These are phyloP conservation scores for Crotalus viridis DNA, from an alignment of 2,113 vertebrate species.

Conservation along the genomic window DNA sequence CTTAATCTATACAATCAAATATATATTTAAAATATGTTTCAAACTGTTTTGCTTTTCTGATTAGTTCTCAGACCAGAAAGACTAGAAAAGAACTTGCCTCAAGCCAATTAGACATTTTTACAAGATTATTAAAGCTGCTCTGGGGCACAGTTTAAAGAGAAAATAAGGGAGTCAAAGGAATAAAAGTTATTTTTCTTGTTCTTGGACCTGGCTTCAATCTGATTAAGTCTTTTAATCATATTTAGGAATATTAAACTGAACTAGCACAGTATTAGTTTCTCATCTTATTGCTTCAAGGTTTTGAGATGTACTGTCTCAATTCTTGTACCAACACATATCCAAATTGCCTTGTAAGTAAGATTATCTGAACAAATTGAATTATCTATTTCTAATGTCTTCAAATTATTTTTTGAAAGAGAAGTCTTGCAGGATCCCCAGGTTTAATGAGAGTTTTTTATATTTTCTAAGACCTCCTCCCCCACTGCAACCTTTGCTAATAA, in stretches of 20 bases:
- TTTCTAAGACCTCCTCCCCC: neutral
- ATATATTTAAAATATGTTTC: neutral
- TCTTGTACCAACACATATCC: constrained; percentile 52
- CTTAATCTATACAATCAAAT: neutral
- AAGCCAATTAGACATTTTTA: constrained; percentile 26
- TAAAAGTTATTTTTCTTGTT: constrained; percentile 2
- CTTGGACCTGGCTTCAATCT: constrained; percentile 24
- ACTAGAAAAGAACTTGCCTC: constrained; percentile 12
- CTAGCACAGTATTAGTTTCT: constrained; percentile 58
- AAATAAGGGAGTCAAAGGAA: constrained; percentile 10
- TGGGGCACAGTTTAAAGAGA: constrained; percentile 10
- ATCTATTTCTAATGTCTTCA: constrained; percentile 46
- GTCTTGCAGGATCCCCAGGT: neutral
- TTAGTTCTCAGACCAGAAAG: neutral
- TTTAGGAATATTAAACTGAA: constrained; percentile 57
- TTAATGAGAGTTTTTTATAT: neutral
- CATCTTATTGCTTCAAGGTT: constrained; percentile 38
- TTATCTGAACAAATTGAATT: constrained; percentile 58
- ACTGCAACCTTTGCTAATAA: neutral
- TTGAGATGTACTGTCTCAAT: constrained; percentile 46
- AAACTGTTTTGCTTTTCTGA: neutral
- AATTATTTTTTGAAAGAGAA: neutral
- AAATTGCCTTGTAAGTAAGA: constrained; percentile 51
- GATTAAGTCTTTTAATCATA: constrained; percentile 56
- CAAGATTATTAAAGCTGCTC: constrained; percentile 24